Percentiles rank a stretch among this genome's conserved stretches.
Conservation (phyloP, 2,113 vertebrate genomes). For the Protobothrops mucrosquamatus region DNA sequence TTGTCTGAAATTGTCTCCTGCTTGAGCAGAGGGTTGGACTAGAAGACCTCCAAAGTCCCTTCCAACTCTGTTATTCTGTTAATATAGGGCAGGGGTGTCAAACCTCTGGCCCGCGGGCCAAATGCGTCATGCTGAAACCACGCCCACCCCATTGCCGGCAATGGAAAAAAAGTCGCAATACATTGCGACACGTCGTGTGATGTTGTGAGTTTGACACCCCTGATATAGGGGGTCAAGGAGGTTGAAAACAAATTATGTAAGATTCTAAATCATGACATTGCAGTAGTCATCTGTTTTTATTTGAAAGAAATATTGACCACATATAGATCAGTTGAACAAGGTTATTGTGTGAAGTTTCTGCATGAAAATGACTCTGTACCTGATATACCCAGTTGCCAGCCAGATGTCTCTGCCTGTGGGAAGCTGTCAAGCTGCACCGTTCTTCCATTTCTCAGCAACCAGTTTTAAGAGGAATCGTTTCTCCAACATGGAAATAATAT, state of each 20-base stretch:
- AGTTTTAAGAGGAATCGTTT: neutral
- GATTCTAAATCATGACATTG: neutral
- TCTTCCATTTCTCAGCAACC: neutral
- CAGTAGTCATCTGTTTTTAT: neutral
- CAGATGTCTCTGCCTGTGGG: neutral
- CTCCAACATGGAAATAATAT: neutral
- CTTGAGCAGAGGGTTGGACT: neutral
- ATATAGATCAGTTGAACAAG: neutral
- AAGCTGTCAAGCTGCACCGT: neutral
- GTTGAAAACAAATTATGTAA: neutral
- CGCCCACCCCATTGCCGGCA: too few relatives aligned
- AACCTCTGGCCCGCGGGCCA: too few relatives aligned
- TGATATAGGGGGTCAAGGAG: neutral
- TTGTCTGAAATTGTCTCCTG: neutral
- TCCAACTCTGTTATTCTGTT: neutral
- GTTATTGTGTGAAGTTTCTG: neutral
- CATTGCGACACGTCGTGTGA: too few relatives aligned
- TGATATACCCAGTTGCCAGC: neutral
- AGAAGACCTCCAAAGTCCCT: too few relatives aligned
- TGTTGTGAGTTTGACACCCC: too few relatives aligned
- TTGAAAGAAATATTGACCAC: neutral
- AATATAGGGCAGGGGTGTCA: too few relatives aligned
- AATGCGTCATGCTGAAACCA: too few relatives aligned
- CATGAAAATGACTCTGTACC: neutral
- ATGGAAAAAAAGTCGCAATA: too few relatives aligned